Evolutionary conservation across 2,113 vertebrate genomes (phyloP), one percentile per base, ranked within the genome.

Genomic region (Peromyscus californicus): DNA sequence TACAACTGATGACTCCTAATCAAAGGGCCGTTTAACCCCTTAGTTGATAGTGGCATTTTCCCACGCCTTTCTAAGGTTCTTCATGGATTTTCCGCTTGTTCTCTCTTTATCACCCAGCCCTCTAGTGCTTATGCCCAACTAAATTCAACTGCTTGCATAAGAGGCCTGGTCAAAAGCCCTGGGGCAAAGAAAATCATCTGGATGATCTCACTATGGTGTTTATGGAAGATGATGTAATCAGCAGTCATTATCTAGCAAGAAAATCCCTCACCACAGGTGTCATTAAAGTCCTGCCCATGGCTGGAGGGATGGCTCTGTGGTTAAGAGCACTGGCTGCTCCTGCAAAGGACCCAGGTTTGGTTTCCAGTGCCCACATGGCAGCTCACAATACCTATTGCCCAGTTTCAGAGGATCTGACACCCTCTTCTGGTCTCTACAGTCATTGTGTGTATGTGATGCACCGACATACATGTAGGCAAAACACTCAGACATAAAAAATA

Each of bases 1-100:
- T 94, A 87, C 75, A 95, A 93, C 61, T 39, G 36, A 75, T 95
- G 96, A 83, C 94, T 94, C 61, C 61, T 90, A 24, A 93, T 92
- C 69, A 90, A 74, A 90, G 39, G 1, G 29, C 39, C 26, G 0
- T 80, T 94, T 80, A 91, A 92, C 59, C 69, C 45, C 39, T 76
- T 78, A 19, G n/a, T 21, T 26, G 84, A 83, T 13, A 22, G 16
- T 79, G 74, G 21, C 31, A 57, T 79, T 92, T 79, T 70, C 45
- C 80, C 26, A 54, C 6, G 15, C 2, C 48, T 94, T 72, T 72
- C 51, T 74, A 83, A 72, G 33, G 75, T 84, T 83, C 45, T 31
- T 15, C 26, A 1, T 15, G 36, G 36, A 22, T 80, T 88, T 72
- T 89, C 7, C 39, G 54, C 51, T 70, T 69, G 21, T 67, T 91